Evolutionary conservation across 2,797 vertebrate species (phyloP).

Genomic region (Oceanodroma leucorhoa): DNA sequence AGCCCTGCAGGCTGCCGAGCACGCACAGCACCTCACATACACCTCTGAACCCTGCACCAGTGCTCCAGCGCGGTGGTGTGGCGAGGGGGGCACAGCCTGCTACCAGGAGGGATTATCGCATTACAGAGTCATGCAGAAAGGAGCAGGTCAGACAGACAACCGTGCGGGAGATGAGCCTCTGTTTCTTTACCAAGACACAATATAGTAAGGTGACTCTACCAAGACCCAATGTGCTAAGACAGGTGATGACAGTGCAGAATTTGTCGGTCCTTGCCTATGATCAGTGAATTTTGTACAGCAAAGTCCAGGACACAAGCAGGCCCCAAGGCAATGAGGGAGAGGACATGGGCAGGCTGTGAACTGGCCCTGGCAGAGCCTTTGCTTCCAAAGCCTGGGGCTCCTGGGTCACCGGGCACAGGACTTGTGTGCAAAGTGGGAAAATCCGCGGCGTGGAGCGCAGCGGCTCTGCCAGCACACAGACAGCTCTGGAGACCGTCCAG

Average conservation of each 20-base stretch:
- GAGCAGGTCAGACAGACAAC: background rate
- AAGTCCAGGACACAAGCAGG: rapidly evolving
- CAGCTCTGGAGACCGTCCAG: conserved; percentile 10
- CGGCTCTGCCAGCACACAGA: conserved; percentile 15
- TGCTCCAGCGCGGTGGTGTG: too few relatives aligned
- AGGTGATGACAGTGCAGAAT: background rate
- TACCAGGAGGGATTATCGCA: background rate
- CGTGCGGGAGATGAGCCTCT: rapidly evolving
- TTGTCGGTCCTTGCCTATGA: background rate
- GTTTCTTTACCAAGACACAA: background rate
- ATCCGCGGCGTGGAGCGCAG: rapidly evolving
- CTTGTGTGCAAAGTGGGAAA: background rate
- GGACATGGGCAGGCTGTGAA: background rate
- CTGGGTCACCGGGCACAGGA: background rate
- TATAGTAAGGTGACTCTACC: too few relatives aligned
- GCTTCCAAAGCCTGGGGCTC: background rate
- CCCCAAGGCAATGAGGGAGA: background rate
- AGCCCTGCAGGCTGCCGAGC: background rate
- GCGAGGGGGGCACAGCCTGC: background rate
- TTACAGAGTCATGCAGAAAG: background rate
- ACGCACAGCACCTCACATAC: background rate
- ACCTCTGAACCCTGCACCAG: background rate
- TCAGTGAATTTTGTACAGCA: background rate
- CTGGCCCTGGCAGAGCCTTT: background rate
- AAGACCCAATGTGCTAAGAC: background rate